phyloP scores from a whole-genome alignment of 2,888 invertebrate species.

The Tenthredo livida region DNA sequence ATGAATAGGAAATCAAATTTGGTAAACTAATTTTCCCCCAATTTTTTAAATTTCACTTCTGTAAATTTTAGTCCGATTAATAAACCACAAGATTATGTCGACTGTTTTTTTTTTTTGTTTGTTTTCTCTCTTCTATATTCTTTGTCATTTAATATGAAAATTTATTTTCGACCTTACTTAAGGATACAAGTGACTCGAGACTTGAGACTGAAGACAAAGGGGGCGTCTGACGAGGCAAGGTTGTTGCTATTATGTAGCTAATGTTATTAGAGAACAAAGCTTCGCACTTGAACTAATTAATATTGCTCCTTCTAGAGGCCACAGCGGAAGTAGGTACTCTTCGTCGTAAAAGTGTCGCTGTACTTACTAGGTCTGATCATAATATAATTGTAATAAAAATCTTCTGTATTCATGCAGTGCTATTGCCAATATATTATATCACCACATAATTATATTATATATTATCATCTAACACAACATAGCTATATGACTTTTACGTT shows the following conservation, averaged over 20 bases:
- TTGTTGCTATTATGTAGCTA: slow-evolving; percentile 26
- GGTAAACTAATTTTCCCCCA: background rate
- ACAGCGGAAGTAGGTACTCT: background rate
- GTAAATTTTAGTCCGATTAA: background rate
- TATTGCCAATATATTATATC: background rate
- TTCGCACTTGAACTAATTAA: slow-evolving; percentile 41
- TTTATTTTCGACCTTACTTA: slow-evolving; percentile 15
- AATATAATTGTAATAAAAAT: background rate
- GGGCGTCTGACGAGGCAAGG: slow-evolving; percentile 16
- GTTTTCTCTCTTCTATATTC: too few species aligned
- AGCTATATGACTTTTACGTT: background rate
- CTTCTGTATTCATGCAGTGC: background rate
- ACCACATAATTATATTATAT: too few species aligned
- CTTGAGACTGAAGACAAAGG: slow-evolving; percentile 21
- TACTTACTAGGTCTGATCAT: background rate
- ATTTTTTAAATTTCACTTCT: background rate
- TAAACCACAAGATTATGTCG: background rate
- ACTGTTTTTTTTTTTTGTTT: too few species aligned
- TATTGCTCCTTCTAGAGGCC: slow-evolving; percentile 26
- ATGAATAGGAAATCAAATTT: background rate
- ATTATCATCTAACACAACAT: background rate
- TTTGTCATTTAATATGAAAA: too few species aligned
- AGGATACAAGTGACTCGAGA: background rate
- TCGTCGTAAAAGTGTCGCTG: background rate
- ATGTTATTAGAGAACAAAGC: slow-evolving; percentile 33